Evolutionary conservation across 2,888 invertebrate genomes (phyloP).

Genomic region (Acronicta alni): DNA sequence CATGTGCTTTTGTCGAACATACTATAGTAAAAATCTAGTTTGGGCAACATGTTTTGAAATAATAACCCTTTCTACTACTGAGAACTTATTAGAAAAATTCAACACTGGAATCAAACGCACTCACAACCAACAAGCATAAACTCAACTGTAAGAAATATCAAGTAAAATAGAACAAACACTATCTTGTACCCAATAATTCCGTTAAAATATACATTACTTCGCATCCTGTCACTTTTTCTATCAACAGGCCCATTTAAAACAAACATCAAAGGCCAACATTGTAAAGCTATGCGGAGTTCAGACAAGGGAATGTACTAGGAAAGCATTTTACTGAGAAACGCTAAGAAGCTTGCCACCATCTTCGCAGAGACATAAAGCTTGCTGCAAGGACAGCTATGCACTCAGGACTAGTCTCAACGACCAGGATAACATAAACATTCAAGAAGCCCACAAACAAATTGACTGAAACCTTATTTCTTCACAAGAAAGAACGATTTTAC

Average conservation of each 20-base stretch:
- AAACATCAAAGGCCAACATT: constrained; percentile 56
- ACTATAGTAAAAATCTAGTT: too few species aligned
- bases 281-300: constrained; percentile 49
- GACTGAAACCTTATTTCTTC: constrained; percentile 62
- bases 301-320: constrained; percentile 69
- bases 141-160: constrained; percentile 8
- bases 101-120: too few species aligned
- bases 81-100: too few species aligned
- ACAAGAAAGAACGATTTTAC: constrained; percentile 40
- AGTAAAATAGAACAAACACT: constrained; percentile 28
- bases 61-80: too few species aligned
- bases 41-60: too few species aligned
- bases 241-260: constrained; percentile 49
- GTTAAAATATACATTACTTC: constrained; percentile 25
- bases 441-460: constrained; percentile 29
- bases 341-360: constrained; percentile 81
- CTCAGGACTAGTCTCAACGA: constrained; percentile 72
- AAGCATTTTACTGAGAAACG: constrained; percentile 82
- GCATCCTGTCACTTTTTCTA: constrained; percentile 50
- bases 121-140: too few species aligned
- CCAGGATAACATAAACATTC: constrained; percentile 50
- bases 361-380: constrained; percentile 80
- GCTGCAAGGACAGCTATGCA: constrained; percentile 78
- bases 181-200: constrained; percentile 24
- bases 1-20: too few species aligned